These are phyloP conservation scores for Gobiocypris rarus DNA, from an alignment of 2,113 vertebrate species.

Conservation along the genomic window DNA sequence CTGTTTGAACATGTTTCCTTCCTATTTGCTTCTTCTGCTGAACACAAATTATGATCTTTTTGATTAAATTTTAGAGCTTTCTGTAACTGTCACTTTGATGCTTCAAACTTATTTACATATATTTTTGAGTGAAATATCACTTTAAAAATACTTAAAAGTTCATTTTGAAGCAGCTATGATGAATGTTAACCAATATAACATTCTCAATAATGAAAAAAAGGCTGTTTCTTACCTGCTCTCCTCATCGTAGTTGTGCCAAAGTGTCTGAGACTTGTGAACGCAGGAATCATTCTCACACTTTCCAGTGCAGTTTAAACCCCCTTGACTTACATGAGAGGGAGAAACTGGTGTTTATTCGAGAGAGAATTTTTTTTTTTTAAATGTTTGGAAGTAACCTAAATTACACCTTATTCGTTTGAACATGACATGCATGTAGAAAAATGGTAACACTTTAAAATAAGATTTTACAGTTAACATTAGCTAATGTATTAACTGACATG, in stretches of 20 bases:
- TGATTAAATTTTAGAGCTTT: too few relatives aligned
- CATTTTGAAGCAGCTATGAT: neutral
- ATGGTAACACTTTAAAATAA: too few relatives aligned
- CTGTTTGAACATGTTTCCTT: too few relatives aligned
- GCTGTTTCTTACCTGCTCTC: slow-evolving; percentile 64
- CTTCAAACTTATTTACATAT: too few relatives aligned
- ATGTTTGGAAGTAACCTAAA: neutral
- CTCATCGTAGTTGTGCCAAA: slow-evolving; percentile 59
- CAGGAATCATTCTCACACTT: slow-evolving; percentile 61
- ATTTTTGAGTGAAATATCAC: too few relatives aligned
- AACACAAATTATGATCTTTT: too few relatives aligned
- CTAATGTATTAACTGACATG: too few relatives aligned
- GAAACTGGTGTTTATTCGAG: neutral
- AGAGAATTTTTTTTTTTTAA: neutral
- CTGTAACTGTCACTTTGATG: too few relatives aligned
- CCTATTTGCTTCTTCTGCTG: too few relatives aligned
- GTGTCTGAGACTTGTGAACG: slow-evolving; percentile 65
- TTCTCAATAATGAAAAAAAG: neutral
- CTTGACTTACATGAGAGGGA: too few relatives aligned
- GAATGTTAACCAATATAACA: neutral
- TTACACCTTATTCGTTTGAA: neutral
- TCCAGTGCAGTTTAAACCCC: neutral
- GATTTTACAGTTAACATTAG: too few relatives aligned
- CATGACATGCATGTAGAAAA: neutral
- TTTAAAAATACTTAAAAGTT: neutral